Base-by-base conservation (phyloP, 2,113 vertebrate species). In the Hiodon tergisus region DNA sequence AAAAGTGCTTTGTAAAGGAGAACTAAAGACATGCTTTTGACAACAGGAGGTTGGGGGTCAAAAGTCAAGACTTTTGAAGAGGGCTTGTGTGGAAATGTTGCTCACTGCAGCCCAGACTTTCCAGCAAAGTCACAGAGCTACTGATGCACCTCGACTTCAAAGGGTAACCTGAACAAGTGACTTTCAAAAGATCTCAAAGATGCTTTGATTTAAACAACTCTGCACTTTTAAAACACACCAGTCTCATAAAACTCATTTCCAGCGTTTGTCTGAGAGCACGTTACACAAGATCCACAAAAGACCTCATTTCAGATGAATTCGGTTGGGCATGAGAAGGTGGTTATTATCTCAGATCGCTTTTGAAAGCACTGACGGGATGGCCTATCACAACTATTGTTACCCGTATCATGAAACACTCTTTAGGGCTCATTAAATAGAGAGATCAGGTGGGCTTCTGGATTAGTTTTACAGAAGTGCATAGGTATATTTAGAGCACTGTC, bases 1-100 rank as follows among this genome's bases (percentile, higher is more conserved):
- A 63, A 81, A 78, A 82, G 70, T 74, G 73, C 75, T 76, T 77
- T 84, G 82, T 82, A 76, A 83, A 82, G 79, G 72, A 63, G n/a
- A 13, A 71, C 60, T 59, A 46, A 68, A 59, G 10, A 13, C 60
- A 48, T 61, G 13, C 14, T 77, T 68, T 68, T 46, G 5, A 50
- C 48, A 65, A 66, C 10, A 70, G 67, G 53, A 70, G 58, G 4
- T 16, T 14, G 4, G 8, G 46, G 59, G 46, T 54, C 11, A 67
- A 16, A 6, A 10, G 54, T 6, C 8, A 46, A 2, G 16, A 53
- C 10, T 50, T 51, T 14, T 74, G 16, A 67, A 54, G 11, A 50
- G 17, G 10, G 53, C 10, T 55, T 57, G 72, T 48, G 52, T 48
- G 72, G 53, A 46, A n/a, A 13, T 55, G 48, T 6, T 61, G 57